Evolutionary conservation across 2,113 vertebrate species (phyloP).

Genomic region (Antigone vipio): DNA sequence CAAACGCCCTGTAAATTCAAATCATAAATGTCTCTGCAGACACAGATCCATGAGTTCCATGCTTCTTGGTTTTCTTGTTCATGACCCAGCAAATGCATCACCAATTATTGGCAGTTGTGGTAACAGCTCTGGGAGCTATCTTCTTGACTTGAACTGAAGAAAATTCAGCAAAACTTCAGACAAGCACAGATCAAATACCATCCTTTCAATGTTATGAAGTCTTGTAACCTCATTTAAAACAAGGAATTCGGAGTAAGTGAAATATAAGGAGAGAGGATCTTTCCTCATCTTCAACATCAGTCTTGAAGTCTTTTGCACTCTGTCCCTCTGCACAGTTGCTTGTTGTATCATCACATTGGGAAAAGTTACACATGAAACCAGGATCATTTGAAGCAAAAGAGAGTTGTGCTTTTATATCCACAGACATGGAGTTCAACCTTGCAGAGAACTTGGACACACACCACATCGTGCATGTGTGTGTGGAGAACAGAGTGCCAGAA

Average conservation of each 20-base stretch:
- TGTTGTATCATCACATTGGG: background rate
- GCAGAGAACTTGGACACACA: background rate
- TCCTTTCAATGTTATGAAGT: background rate
- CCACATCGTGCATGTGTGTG: background rate
- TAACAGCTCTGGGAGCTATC: background rate
- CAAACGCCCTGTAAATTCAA: background rate
- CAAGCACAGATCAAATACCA: constrained; percentile 1
- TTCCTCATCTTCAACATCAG: background rate
- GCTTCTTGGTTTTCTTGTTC: background rate
- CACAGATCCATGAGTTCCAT: fast-evolving
- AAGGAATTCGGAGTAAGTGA: background rate
- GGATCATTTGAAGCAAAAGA: background rate
- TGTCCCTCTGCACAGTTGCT: background rate
- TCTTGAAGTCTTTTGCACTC: background rate
- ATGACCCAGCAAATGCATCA: background rate
- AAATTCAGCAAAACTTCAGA: constrained; percentile 8
- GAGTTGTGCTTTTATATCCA: background rate
- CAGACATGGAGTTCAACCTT: background rate
- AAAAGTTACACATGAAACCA: background rate
- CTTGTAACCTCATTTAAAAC: background rate
- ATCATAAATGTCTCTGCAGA: background rate
- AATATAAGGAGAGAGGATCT: background rate
- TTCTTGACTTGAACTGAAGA: background rate
- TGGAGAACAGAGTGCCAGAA: background rate
- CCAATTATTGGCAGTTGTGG: background rate